These are phyloP conservation scores for Remorina albescens DNA, from an alignment of 2,797 vertebrate species.

Conservation along the genomic window DNA sequence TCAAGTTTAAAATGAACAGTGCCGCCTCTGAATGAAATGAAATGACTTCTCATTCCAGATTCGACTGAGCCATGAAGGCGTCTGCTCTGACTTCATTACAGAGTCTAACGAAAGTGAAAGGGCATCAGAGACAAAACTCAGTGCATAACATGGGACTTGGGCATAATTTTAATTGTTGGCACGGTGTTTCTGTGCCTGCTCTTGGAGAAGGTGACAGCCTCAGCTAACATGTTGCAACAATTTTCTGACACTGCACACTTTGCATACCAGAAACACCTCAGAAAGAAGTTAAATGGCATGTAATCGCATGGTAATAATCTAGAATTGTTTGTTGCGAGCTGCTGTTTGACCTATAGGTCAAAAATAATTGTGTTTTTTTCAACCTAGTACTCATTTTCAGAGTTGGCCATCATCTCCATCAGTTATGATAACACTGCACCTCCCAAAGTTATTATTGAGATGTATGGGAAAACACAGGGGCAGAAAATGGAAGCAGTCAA, in stretches of 20 bases:
- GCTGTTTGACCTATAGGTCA: neutral
- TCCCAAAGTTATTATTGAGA: neutral
- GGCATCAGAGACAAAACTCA: conserved; percentile 15
- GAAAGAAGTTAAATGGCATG: conserved; percentile 29
- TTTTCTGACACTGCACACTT: conserved; percentile 15
- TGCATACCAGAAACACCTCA: conserved; percentile 8
- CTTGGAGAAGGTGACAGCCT: conserved; percentile 22
- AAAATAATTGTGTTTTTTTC: neutral
- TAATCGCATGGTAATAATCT: conserved; percentile 21
- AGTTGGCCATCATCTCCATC: neutral
- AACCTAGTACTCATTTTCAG: neutral
- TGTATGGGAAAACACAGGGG: neutral
- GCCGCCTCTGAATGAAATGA: conserved; percentile 26
- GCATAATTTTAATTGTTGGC: conserved; percentile 23
- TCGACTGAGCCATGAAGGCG: conserved; percentile 36
- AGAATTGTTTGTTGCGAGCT: neutral
- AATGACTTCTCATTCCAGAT: conserved; percentile 33
- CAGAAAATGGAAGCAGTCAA: neutral
- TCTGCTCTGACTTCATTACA: conserved; percentile 24
- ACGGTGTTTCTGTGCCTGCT: conserved; percentile 8
- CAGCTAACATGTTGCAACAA: conserved; percentile 33
- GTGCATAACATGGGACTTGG: conserved; percentile 2
- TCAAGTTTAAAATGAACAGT: conserved; percentile 45
- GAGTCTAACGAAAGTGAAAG: conserved; percentile 4
- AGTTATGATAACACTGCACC: neutral